Conservation (phyloP, 2,888 invertebrate genomes). For the Kryphioiulus occultus region DNA sequence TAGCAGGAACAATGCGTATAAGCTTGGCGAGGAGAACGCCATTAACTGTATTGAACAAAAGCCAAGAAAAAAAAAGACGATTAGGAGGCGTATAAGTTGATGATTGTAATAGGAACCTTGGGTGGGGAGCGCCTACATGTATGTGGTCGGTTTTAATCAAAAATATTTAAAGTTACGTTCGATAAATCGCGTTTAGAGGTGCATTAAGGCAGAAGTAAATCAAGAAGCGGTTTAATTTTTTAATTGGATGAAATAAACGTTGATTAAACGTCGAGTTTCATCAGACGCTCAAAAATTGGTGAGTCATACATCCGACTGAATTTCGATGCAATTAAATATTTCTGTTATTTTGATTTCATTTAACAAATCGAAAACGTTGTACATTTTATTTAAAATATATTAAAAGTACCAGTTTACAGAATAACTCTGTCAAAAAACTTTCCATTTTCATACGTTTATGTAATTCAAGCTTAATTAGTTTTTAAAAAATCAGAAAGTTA, state of each 20-base stretch:
- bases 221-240: background rate
- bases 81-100: background rate
- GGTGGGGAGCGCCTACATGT: too few species aligned
- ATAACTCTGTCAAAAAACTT: too few species aligned
- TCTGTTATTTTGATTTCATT: background rate
- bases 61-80: background rate
- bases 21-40: background rate
- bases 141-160: conserved; percentile 30
- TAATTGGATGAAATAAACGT: background rate
- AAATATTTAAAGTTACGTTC: background rate
- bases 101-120: background rate
- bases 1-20: background rate
- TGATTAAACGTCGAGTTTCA: background rate
- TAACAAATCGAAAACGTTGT: too few species aligned
- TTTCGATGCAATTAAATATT: background rate
- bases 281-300: background rate
- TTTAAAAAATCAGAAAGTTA: too few species aligned
- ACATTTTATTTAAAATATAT: too few species aligned
- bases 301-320: background rate
- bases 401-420: too few species aligned
- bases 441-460: too few species aligned
- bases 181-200: conserved; percentile 22
- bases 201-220: background rate
- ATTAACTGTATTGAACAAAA: conserved; percentile 36
- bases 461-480: too few species aligned